A percentile compares a stretch with the other conserved stretches of the same genome.
phyloP scores from a whole-genome alignment of 2,888 invertebrate species.

The Plebejus anna region DNA sequence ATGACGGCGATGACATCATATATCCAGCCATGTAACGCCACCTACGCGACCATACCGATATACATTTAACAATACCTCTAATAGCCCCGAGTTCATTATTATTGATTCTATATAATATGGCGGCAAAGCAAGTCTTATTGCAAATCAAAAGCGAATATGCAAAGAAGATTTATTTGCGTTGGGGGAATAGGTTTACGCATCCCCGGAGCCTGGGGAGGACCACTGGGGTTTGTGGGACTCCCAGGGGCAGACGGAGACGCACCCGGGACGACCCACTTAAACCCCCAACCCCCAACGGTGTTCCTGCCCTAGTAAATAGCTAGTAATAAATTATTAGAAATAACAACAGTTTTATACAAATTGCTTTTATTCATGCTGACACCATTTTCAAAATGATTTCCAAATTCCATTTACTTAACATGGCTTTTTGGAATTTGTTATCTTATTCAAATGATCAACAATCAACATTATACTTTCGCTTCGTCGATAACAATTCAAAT shows the following conservation, averaged over 20 bases:
- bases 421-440: background rate
- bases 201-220: no score
- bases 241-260: no score
- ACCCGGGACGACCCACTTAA: background rate
- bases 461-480: background rate
- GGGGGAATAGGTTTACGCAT: no score
- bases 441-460: background rate
- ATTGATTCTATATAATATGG: background rate
- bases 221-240: no score
- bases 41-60: slow-evolving; percentile 29
- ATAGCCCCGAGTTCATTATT: background rate
- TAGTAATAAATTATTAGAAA: no score
- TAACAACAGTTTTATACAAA: no score
- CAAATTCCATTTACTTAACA: background rate
- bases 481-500: background rate
- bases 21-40: slow-evolving; percentile 30
- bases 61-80: slow-evolving; percentile 24
- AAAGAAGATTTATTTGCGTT: background rate
- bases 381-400: background rate
- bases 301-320: no score
- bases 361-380: no score
- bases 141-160: background rate
- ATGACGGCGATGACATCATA: slow-evolving; percentile 35
- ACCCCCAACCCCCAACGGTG: no score
- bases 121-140: background rate